Evolutionary conservation across 2,888 invertebrate genomes (phyloP), one percentile per base, ranked within the genome.

Genomic region (Agonopterix alstromeriana): DNA sequence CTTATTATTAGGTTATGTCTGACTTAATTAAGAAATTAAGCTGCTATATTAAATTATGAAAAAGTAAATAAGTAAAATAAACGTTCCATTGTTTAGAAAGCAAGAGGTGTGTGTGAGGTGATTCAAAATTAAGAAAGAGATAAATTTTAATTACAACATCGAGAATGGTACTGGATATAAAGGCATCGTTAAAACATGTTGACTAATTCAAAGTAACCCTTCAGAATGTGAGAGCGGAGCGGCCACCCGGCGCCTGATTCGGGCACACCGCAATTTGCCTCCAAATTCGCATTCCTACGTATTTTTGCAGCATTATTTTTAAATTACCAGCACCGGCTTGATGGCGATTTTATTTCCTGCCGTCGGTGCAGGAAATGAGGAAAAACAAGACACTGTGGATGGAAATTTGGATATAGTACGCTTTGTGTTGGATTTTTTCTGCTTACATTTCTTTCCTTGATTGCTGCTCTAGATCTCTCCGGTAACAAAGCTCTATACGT

Each of bases 311-410:
- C 77, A 80, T 86, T 84, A 82, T 82, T 82, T 83, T 82, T 76
- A 82, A 85, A 85, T 85, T 85, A 82, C 79, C 73, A 76, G 66
- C 78, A 74, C 64, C 61, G 70, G 76, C 76, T 75, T 82, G 79
- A 85, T 84, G 79, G 80, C 76, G 70, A 81, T 84, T 85, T 85
- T 85, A 85, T 86, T 84, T 84, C 79, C 80, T 77, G 69, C 67
- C 68, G 71, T 64, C 68, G 71, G 61, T 67, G 68, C 64, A 71
- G 81, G 76, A 79, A 85, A 85, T 82, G 75, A 80, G 77, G 70
- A 76, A 81, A 51, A 82, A 80, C 76, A 79, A 78, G 77, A 70
- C 74, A 69, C 61, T 58, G 67, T 61, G 69, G 72, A 63, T 67
- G 70, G 67, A 67, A 75, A 77, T 80, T 80, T 71, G 72, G 70